A percentile compares a stretch with the other conserved stretches of the same genome.
Conservation (phyloP, 1,140 invertebrate genomes). For the Neuroterus valhalla region DNA sequence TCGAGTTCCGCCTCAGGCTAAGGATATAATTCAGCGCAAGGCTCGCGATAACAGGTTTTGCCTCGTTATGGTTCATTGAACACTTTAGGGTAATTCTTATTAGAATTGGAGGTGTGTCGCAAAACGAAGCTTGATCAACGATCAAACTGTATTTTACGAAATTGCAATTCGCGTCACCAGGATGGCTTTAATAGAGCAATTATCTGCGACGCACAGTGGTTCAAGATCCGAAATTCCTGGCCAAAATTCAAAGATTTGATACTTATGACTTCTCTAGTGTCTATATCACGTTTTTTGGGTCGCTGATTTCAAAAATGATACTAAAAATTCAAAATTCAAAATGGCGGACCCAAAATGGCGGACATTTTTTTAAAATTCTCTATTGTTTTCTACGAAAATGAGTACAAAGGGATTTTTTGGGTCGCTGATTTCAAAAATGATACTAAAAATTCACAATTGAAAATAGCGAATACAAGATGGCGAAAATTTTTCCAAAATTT, state of each 20-base stretch:
- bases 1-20: conserved; percentile 19
- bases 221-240: too few species aligned
- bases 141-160: background rate
- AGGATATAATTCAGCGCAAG: conserved; percentile 21
- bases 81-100: conserved; percentile 28
- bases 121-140: background rate
- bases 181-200: background rate
- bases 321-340: too few species aligned
- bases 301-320: too few species aligned
- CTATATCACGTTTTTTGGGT: background rate
- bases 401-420: too few species aligned
- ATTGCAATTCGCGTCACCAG: background rate
- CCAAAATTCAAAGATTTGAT: too few species aligned
- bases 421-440: too few species aligned
- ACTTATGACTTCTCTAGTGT: background rate
- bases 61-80: conserved; percentile 27
- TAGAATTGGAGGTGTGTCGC: background rate
- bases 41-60: conserved; percentile 28
- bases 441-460: too few species aligned
- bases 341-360: too few species aligned
- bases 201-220: background rate
- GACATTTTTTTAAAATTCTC: too few species aligned
- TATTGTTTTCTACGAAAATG: too few species aligned
- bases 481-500: too few species aligned
- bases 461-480: too few species aligned